These are phyloP conservation scores for Drosophila bunnanda DNA, from an alignment of 2,888 invertebrate genomes.

Conservation along the genomic window DNA sequence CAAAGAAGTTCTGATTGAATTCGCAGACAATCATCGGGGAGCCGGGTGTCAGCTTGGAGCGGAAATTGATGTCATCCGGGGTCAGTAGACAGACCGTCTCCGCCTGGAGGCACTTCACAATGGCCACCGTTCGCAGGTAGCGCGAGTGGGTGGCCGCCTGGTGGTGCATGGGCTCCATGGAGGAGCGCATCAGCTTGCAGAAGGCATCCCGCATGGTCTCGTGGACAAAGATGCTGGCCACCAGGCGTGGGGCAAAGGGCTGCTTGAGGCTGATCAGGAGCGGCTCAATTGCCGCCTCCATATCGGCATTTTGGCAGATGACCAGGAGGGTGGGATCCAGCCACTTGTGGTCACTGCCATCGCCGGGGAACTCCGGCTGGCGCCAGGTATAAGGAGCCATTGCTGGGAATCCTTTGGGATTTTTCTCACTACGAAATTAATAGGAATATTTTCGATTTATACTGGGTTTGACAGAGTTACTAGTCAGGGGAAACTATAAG, in stretches of 20 bases:
- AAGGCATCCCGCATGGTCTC: slow-evolving; percentile 56
- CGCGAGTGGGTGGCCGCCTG: slow-evolving; percentile 47
- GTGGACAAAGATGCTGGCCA: slow-evolving; percentile 62
- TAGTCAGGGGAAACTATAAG: background rate
- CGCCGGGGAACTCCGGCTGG: slow-evolving; percentile 56
- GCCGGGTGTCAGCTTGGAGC: slow-evolving; percentile 44
- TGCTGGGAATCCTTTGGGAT: background rate
- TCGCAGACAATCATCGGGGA: slow-evolving; percentile 63
- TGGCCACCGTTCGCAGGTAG: slow-evolving; percentile 35
- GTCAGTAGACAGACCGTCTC: slow-evolving; percentile 49
- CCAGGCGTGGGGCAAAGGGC: slow-evolving; percentile 39
- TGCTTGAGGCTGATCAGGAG: slow-evolving; percentile 49
- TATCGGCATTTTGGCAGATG: slow-evolving; percentile 44
- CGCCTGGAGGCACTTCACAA: slow-evolving; percentile 52
- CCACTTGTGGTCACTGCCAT: slow-evolving; percentile 58
- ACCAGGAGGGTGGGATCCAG: slow-evolving; percentile 55
- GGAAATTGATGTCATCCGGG: slow-evolving; percentile 54
- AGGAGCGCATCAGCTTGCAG: slow-evolving; percentile 31
- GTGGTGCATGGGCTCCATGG: slow-evolving; percentile 50
- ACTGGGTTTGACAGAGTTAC: background rate
- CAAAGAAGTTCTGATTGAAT: slow-evolving; percentile 59
- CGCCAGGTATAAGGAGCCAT: slow-evolving; percentile 58
- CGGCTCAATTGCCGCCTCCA: slow-evolving; percentile 49
- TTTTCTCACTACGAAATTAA: background rate
- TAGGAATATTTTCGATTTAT: background rate